Evolutionary conservation across 1,140 invertebrate genomes (phyloP).

Genomic region (Cyrtorhinus lividipennis): DNA sequence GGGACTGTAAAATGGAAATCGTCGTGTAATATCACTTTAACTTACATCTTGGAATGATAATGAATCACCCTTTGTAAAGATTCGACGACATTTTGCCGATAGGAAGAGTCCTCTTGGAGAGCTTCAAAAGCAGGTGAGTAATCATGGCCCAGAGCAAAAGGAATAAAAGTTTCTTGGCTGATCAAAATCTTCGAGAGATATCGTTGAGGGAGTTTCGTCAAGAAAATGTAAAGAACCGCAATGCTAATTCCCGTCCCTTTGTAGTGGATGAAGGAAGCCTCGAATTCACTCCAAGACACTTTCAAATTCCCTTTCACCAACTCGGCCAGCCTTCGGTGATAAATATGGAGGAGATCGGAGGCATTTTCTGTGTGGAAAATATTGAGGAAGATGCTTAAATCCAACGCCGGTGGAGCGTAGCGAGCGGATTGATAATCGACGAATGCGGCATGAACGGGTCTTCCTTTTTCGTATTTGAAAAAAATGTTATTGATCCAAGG

Average conservation of each 20-base stretch:
- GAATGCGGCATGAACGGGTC: neutral
- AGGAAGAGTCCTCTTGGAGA: neutral
- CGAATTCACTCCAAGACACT: too few relatives aligned
- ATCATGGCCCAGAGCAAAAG: neutral
- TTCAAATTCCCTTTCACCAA: neutral
- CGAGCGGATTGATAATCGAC: conserved; percentile 15
- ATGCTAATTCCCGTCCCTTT: neutral
- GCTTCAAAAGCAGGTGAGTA: neutral
- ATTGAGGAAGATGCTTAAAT: conserved; percentile 3
- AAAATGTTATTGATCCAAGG: conserved; percentile 15
- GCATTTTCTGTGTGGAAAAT: neutral
- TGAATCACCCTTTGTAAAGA: neutral
- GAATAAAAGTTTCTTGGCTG: neutral
- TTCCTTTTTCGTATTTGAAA: neutral
- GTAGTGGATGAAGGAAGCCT: neutral
- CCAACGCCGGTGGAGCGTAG: conserved; percentile 13
- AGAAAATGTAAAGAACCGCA: neutral
- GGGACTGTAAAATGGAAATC: too few relatives aligned
- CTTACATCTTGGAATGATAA: too few relatives aligned
- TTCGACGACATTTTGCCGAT: neutral
- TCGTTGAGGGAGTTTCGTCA: neutral
- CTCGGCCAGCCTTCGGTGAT: neutral
- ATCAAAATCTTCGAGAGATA: neutral
- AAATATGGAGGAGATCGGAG: neutral
- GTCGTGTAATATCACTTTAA: too few relatives aligned